Base-by-base conservation (phyloP, 2,797 vertebrate genomes). In the Columba guinea region DNA sequence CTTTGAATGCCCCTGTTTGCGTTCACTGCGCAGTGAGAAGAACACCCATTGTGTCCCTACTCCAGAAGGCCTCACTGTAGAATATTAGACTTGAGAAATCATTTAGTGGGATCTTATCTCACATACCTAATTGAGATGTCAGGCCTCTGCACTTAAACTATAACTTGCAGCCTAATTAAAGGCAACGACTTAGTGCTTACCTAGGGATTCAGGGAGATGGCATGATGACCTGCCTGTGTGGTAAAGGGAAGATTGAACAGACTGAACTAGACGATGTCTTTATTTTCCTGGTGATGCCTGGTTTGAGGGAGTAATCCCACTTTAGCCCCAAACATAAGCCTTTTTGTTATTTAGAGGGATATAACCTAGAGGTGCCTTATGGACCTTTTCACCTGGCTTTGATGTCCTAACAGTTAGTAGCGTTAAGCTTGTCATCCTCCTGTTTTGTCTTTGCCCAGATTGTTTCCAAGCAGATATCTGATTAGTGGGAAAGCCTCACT, bases 101-200 rank as follows among this genome's bases (percentile, higher is more conserved):
- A 79, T 94, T 95, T 95, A 73, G 93, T 74, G 70, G 89, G 70
- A 80, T 89, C 94, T 97, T 97, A 96, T 95, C 96, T 96, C 83
- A 89, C 94, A 95, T 92, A 81, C 95, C 74, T 95, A 84, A 89
- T 94, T 86, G 94, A 87, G 91, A 93, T 93, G 90, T 94, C 71
- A 93, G 90, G 85, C 51, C 87, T 70, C 68, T 58, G 55, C 85
- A 96, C 92, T 97, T 97, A 97, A 97, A 96, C 91, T 94, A 44
- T 97, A 96, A 97, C 96, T 96, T 88, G 86, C 60, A 92, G 87
- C 75, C 94, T 93, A 97, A 96, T 97, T 96, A 95, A 94, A 97
- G 82, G 84, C 94, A 96, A 92, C 95, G 77, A 92, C 62, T 84
- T 70, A 75, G 82, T 93, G 93, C 94, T 96, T 96, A 88, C 89